Evolutionary conservation across 1,140 invertebrate species (phyloP), one percentile per base, ranked within the genome.

Genomic region (Phymastichus coffea): DNA sequence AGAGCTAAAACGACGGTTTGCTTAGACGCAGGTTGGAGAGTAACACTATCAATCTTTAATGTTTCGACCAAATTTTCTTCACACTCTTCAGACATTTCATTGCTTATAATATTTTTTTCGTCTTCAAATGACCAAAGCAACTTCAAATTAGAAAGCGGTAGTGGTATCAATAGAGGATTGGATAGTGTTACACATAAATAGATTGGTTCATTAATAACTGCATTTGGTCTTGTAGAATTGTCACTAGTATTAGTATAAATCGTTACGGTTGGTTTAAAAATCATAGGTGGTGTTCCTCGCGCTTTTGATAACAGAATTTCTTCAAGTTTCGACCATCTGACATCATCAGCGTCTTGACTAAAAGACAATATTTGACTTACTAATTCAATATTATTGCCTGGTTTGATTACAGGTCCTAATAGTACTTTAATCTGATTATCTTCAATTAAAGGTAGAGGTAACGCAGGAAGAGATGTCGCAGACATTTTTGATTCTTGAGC

Each of bases 201-300:
- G 47, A 96, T 87, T 9, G 88, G 88, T 78, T 97, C 94, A 71
- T 87, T 86, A 66, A 91, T 82, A 61, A 92, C 86, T 22, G 86
- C 87, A 40, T 88, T 78, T 9, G 91, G 88, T 66, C 83, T 84
- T 15, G 74, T 76, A 51, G 83, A 86, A 70, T 88, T 88, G 60
- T 88, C 84, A 51, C 86, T 88, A 22, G 80, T 83, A 56, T 77
- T 73, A 4, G 79, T 80, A 66, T 89, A 91, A 15, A 93, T 77
- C 55, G 87, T 86, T 14, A 88, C 73, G 1, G 87, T 85, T 1
- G 92, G 90, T 68, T 88, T 89, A 73, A 92, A 93, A 49, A 90
- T 84, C 79, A 92, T 85, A 3, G 90, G 87, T 15, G 85, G 76
- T n/a, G 80, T 80, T 25, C 86, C 86, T 55, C 86, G 84, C 2